Percentiles rank a stretch among this genome's conserved stretches.
These are phyloP conservation scores for Trichacis sp. DNA, from an alignment of 2,888 invertebrate species.

Conservation along the genomic window DNA sequence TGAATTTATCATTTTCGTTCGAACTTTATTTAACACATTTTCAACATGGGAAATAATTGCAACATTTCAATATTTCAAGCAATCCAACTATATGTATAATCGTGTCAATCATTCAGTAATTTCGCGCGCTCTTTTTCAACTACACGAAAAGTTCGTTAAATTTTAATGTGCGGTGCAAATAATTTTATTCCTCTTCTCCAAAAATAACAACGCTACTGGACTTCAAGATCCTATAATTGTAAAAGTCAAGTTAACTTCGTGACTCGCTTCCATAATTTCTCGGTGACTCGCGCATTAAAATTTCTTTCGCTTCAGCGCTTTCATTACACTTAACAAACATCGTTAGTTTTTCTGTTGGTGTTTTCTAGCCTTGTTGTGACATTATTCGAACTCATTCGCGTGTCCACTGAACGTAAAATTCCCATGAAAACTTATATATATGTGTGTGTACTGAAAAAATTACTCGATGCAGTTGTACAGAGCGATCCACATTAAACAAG, in stretches of 20 bases:
- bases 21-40: no score
- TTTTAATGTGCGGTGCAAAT: background rate
- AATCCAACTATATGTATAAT: no score
- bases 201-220: background rate
- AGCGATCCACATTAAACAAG: no score
- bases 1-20: no score
- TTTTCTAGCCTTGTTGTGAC: background rate
- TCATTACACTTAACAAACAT: constrained; percentile 3
- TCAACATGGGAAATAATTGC: no score
- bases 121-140: no score
- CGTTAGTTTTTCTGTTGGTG: background rate
- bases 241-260: constrained; percentile 5
- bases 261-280: constrained; percentile 5
- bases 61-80: no score
- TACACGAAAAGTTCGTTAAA: constrained; percentile 3
- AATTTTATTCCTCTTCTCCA: background rate
- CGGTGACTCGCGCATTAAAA: background rate
- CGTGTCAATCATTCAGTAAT: no score
- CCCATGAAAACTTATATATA: no score
- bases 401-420: no score
- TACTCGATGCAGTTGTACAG: no score
- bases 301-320: constrained; percentile 1
- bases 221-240: background rate
- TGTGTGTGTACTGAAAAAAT: no score
- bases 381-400: background rate